These are phyloP conservation scores for Cliona cf. orientalis DNA, from an alignment of 37 sponge, comb jelly and placozoan species.

Conservation along the genomic window DNA sequence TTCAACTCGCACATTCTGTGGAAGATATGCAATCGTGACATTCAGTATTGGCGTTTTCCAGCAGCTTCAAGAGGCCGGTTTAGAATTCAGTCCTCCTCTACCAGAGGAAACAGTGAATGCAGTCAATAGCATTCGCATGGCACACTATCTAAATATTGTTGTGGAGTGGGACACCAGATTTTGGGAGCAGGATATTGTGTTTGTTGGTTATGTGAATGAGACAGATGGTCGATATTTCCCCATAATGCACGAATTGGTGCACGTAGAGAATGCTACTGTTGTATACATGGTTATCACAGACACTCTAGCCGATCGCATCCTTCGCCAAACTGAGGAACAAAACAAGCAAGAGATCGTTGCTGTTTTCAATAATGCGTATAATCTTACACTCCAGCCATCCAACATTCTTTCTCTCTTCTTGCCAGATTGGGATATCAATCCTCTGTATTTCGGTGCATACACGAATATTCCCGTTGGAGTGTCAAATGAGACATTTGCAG, in stretches of 20 bases:
- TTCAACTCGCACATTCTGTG: conserved; percentile 19
- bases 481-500: background rate
- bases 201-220: conserved; percentile 3
- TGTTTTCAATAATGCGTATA: too few species aligned
- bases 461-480: conserved; percentile 31
- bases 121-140: too few species aligned
- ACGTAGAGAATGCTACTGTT: conserved; percentile 12
- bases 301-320: conserved; percentile 15
- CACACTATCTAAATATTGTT: too few species aligned
- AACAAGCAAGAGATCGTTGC: conserved; percentile 41
- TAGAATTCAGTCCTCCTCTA: too few species aligned
- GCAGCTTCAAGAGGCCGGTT: too few species aligned
- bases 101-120: too few species aligned
- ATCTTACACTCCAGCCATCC: too few species aligned
- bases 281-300: conserved; percentile 28
- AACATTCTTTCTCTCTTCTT: conserved; percentile 46
- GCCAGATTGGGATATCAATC: conserved; percentile 43
- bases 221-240: conserved; percentile 40
- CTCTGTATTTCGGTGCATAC: conserved; percentile 52
- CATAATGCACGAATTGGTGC: conserved; percentile 4
- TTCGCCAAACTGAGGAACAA: background rate
- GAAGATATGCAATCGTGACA: conserved; percentile 27
- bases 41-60: conserved; percentile 59
- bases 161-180: too few species aligned
- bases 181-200: too few species aligned